phyloP scores from a whole-genome alignment of 1,140 invertebrate species.

The Drosophila ironensis region DNA sequence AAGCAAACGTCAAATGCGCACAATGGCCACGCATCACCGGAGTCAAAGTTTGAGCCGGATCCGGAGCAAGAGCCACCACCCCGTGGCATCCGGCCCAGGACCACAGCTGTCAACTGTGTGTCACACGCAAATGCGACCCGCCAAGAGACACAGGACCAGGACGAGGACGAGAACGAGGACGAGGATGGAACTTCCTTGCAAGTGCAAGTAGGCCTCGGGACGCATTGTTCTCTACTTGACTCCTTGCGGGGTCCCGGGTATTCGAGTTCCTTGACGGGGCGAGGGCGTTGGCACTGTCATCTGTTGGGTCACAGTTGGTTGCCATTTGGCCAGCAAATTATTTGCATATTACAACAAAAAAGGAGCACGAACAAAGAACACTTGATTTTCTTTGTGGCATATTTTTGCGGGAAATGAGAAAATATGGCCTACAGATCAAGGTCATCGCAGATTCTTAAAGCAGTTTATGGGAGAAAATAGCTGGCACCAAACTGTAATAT shows the following conservation, averaged over 20 bases:
- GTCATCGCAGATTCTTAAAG: slow-evolving; percentile 10
- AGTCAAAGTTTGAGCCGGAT: slow-evolving; percentile 37
- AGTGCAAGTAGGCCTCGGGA: slow-evolving; percentile 60
- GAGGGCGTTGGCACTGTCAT: slow-evolving; percentile 71
- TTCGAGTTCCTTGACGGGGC: slow-evolving; percentile 26
- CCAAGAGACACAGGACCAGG: slow-evolving; percentile 13
- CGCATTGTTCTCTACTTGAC: slow-evolving; percentile 79
- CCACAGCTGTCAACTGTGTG: slow-evolving; percentile 78
- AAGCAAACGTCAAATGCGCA: slow-evolving; percentile 81
- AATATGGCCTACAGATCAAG: slow-evolving; percentile 14
- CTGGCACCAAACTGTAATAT: no score
- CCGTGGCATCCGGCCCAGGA: slow-evolving; percentile 30
- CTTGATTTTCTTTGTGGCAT: slow-evolving; percentile 31
- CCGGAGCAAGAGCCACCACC: slow-evolving; percentile 25
- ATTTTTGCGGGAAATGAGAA: slow-evolving; percentile 10
- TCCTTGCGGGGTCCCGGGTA: slow-evolving; percentile 54
- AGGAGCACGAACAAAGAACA: slow-evolving; percentile 21
- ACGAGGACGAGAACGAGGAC: no score
- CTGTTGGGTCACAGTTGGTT: slow-evolving; percentile 75
- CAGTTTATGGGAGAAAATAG: no score
- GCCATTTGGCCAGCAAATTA: slow-evolving; percentile 78
- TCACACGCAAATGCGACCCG: slow-evolving; percentile 58
- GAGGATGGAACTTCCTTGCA: slow-evolving; percentile 42
- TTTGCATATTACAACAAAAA: slow-evolving; percentile 71
- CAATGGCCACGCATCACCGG: slow-evolving; percentile 69